Conservation (phyloP, 2,113 vertebrate genomes). For the Gymnogyps californianus region DNA sequence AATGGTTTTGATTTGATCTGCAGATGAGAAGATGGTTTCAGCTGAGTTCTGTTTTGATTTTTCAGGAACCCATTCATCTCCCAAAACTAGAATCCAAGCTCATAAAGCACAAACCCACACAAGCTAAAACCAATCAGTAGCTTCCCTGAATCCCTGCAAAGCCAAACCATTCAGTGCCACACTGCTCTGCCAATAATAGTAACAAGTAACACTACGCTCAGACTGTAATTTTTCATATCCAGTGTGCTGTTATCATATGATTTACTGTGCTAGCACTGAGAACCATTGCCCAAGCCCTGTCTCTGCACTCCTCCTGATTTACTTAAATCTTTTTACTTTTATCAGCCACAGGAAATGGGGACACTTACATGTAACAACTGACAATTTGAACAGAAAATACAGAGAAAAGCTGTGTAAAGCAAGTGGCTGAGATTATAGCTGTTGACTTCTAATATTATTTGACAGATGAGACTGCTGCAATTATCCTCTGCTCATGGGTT, state of each 20-base stretch:
- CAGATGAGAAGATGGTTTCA: neutral
- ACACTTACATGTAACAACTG: slow-evolving; percentile 82
- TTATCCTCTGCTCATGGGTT: slow-evolving; percentile 89
- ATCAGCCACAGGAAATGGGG: slow-evolving; percentile 75
- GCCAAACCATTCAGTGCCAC: neutral
- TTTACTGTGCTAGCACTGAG: slow-evolving; percentile 42
- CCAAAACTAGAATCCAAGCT: slow-evolving; percentile 9
- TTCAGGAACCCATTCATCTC: slow-evolving; percentile 13
- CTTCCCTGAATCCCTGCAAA: slow-evolving; percentile 30
- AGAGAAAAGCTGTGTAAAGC: slow-evolving; percentile 78
- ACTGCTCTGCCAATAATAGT: slow-evolving; percentile 65
- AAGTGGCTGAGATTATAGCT: slow-evolving; percentile 83
- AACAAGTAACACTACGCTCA: slow-evolving; percentile 55
- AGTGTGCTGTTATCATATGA: slow-evolving; percentile 61
- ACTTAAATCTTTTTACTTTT: slow-evolving; percentile 79
- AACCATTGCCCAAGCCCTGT: slow-evolving; percentile 41
- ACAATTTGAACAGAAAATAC: slow-evolving; percentile 81
- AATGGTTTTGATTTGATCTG: neutral
- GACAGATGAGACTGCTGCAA: slow-evolving; percentile 88
- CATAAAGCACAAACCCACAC: slow-evolving; percentile 35
- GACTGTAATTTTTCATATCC: slow-evolving; percentile 69
- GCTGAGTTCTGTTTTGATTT: neutral
- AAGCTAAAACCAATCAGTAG: slow-evolving; percentile 38
- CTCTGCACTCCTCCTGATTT: slow-evolving; percentile 72
- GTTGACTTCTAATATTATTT: slow-evolving; percentile 94